phyloP scores from a whole-genome alignment of 1,140 invertebrate genomes.

The Himalopsyche phryganea region DNA sequence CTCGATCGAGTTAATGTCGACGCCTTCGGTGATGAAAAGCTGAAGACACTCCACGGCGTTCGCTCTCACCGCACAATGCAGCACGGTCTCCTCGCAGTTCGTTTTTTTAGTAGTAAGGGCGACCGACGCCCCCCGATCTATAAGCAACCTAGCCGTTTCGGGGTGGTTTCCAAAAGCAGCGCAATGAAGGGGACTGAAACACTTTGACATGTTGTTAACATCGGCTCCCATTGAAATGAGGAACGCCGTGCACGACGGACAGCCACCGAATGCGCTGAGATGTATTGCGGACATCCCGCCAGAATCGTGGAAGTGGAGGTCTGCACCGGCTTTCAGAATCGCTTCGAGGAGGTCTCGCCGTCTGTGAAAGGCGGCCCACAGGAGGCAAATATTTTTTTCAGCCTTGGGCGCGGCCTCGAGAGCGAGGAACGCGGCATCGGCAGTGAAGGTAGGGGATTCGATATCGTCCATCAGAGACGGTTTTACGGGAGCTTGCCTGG shows the following conservation, averaged over 20 bases:
- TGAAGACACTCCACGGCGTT: constrained; percentile 71
- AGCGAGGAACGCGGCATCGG: constrained; percentile 52
- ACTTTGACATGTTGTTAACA: constrained; percentile 63
- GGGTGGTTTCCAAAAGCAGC: constrained; percentile 75
- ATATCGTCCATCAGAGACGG: constrained; percentile 67
- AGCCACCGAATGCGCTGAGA: constrained; percentile 73
- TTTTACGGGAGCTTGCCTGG: constrained; percentile 61
- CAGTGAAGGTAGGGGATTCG: constrained; percentile 60
- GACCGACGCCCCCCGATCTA: constrained; percentile 62
- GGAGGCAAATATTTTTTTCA: constrained; percentile 65
- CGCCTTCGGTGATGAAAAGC: constrained; percentile 66
- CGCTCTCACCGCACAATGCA: constrained; percentile 73
- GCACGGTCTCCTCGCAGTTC: constrained; percentile 69
- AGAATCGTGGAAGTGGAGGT: constrained; percentile 64
- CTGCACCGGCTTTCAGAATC: constrained; percentile 62
- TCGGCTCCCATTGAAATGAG: constrained; percentile 65
- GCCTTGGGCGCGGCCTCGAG: constrained; percentile 56
- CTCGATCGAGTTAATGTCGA: constrained; percentile 65
- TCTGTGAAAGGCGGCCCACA: constrained; percentile 69
- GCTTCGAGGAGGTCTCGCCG: constrained; percentile 60
- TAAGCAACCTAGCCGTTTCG: constrained; percentile 67
- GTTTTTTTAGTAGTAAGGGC: constrained; percentile 56
- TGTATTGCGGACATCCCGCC: constrained; percentile 69
- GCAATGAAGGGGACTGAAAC: constrained; percentile 73
- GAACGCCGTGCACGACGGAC: constrained; percentile 64